Evolutionary conservation across 1,140 invertebrate genomes (phyloP), one percentile per base, ranked within the genome.

Genomic region (Brachionus koreanus): DNA sequence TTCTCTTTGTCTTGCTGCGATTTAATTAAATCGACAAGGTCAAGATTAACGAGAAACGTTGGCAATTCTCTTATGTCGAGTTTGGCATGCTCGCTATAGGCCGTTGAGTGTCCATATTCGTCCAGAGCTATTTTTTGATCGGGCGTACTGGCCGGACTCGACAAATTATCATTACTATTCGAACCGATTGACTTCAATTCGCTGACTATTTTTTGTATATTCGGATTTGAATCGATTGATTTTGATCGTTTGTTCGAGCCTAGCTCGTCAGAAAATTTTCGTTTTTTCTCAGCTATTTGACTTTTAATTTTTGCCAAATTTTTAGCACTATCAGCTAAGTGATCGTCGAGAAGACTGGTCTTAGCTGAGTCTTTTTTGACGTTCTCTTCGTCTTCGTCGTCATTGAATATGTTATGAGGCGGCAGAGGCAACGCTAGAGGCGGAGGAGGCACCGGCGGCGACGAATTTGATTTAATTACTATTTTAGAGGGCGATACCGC

Each of bases 281-380:
- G 76, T 7, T 79, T 79, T 37, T 79, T 79, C 5, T 57, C 76
- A 5, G 61, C 61, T 63, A 79, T 79, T 79, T 65, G 76, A n/a
- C n/a, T 35, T 19, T 65, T 79, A 7, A 79, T 57, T 42, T 5
- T 10, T 5, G 61, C 37, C 33, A 79, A 10, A 2, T 6, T 79
- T 43, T 79, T 43, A 2, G 23, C 37, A 29, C 0, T 79, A 10
- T 79, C 61, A 0, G 49, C 29, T 1, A 39, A 13, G 67, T 72
- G 67, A 19, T n/a, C 29, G 33, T 35, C n/a, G 29, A 23, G 19
- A 7, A 3, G 2, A 3, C n/a, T 19, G 67, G 16, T 72, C 13
- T 29, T 1, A 19, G 5, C 0, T 23, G 2, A 1, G 16, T 79
- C 49, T 35, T 43, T 39, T 57, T 12, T 23, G 13, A 25, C 13